Base-by-base conservation (phyloP, 2,888 invertebrate genomes). In the Caenorhabditis angaria region DNA sequence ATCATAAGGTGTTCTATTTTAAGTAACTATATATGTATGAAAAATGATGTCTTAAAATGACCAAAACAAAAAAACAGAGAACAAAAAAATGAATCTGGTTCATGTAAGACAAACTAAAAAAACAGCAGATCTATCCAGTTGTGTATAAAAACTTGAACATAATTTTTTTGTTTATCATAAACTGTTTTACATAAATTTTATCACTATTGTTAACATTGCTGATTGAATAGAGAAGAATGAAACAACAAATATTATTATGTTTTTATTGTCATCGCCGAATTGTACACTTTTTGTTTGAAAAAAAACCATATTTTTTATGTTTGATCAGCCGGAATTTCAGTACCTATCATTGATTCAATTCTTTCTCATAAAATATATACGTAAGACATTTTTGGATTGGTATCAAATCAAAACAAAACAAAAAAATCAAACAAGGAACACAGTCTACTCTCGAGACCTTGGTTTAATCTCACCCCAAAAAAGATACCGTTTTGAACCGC, bases 381-480 rank as follows among this genome's bases (percentile, higher is more conserved):
- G 10, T 32, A 32, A 32, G 10, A 5, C 32, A 3, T 48, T 48
- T 48, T 48, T 10, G 5, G 24, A n/a, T 50, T 50, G 50, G 22
- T 50, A 50, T 22, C 22, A 8, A 50, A 24, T 48, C 18, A 48
- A 32, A 8, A 10, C 41, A 41, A 41, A 41, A 41, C 41, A 41
- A 41, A 41, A 41, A 41, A 41, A 41, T 18, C 10, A 41, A 41
- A 41, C 41, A 41, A 12, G 41, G 41, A 41, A 41, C 41, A 24
- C 24, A 50, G 10, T 8, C 6, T 10, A 50, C 4, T 24, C 50
- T 22, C 22, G 24, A 24, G 50, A 50, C 50, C 50, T 50, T 50
- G 50, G 50, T 50, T 50, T 50, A 50, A 50, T 50, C 22, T 50
- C 6, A 22, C 22, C 22, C 22, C n/a, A 50, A 10, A 50, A 50